These are phyloP conservation scores for Lithophane socia DNA, from an alignment of 2,888 invertebrate genomes.

Conservation along the genomic window DNA sequence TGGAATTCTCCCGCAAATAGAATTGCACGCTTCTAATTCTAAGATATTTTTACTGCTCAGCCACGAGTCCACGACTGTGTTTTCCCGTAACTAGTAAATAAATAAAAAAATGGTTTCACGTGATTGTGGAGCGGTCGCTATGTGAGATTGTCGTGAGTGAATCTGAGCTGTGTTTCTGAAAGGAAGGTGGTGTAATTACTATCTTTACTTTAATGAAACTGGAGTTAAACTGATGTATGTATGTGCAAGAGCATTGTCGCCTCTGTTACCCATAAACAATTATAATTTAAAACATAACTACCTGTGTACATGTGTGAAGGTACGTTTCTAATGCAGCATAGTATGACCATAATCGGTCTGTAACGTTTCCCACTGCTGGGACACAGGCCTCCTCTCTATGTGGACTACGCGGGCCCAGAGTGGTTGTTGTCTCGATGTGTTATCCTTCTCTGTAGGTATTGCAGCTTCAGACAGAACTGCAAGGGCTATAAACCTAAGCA, in stretches of 20 bases:
- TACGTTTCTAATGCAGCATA: no score
- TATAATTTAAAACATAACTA: no score
- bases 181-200: not conserved
- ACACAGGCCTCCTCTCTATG: not conserved
- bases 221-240: no score
- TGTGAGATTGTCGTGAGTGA: slow-evolving; percentile 47
- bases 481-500: no score
- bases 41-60: slow-evolving; percentile 59
- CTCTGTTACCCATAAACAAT: not conserved
- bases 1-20: slow-evolving; percentile 50
- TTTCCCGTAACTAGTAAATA: slow-evolving; percentile 51
- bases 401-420: not conserved
- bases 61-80: slow-evolving; percentile 41
- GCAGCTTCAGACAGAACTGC: no score
- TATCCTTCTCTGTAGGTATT: not conserved
- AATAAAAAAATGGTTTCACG: slow-evolving; percentile 35
- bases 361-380: not conserved
- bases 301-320: no score
- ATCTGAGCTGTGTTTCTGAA: slow-evolving; percentile 22
- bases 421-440: not conserved
- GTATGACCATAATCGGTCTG: not conserved
- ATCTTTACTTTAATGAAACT: not conserved
- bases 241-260: not conserved
- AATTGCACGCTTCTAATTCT: slow-evolving; percentile 61
- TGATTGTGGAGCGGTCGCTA: slow-evolving; percentile 32